phyloP scores from a whole-genome alignment of 2,113 vertebrate genomes.

The Lates calcarifer region DNA sequence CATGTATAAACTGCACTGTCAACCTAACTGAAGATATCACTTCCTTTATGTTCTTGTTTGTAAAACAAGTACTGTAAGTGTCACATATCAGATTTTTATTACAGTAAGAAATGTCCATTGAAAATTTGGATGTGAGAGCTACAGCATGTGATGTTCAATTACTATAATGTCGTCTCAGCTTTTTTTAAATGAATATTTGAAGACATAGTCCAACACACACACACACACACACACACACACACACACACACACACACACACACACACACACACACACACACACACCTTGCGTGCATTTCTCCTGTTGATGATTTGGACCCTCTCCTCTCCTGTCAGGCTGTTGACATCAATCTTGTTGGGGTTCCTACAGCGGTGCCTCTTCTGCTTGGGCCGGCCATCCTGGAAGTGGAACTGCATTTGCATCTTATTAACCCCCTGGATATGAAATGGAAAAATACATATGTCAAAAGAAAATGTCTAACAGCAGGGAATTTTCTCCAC shows the following conservation, averaged over 20 bases:
- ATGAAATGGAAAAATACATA: not conserved
- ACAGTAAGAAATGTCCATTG: not conserved
- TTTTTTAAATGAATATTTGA: not conserved
- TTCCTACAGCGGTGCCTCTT: conserved; percentile 98
- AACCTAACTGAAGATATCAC: too few relatives aligned
- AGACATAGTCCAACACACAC: not conserved
- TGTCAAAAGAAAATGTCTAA: not conserved
- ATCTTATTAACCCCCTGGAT: conserved; percentile 84
- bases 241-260: conserved; percentile 16
- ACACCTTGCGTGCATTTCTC: conserved; percentile 97
- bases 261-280: conserved; percentile 30
- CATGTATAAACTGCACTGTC: not conserved
- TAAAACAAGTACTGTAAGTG: too few relatives aligned
- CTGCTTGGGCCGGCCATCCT: conserved; percentile 96
- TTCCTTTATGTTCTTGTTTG: too few relatives aligned
- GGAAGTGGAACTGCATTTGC: conserved; percentile 93
- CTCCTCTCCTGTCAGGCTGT: conserved; percentile 97
- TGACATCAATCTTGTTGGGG: conserved; percentile 98
- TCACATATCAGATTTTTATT: not conserved
- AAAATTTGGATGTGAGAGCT: not conserved
- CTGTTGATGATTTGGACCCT: conserved; percentile 98
- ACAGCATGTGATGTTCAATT: not conserved
- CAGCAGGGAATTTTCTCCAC: not conserved
- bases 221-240: conserved; percentile 71
- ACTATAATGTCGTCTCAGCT: not conserved